These are phyloP conservation scores for Adelosebastes latens DNA, from an alignment of 2,797 vertebrate species.

Conservation along the genomic window DNA sequence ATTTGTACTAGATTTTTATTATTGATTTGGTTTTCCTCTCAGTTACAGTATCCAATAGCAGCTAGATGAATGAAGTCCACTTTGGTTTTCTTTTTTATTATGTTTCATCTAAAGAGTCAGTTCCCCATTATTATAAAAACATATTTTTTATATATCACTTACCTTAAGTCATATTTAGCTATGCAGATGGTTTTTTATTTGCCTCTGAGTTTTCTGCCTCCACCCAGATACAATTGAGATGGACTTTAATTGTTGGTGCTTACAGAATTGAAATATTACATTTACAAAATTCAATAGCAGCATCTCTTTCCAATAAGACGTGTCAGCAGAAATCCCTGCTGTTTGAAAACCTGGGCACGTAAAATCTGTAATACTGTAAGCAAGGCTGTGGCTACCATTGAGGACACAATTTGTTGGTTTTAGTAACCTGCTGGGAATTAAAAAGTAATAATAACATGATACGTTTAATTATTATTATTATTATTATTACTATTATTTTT, in stretches of 20 bases:
- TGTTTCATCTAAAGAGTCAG: background rate
- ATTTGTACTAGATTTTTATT: constrained; percentile 21
- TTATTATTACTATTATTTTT: background rate
- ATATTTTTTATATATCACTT: background rate
- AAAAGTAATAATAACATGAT: too few relatives aligned
- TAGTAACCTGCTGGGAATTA: background rate
- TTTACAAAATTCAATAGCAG: background rate
- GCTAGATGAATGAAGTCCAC: background rate
- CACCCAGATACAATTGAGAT: background rate
- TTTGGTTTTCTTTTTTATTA: background rate
- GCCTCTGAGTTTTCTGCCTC: background rate
- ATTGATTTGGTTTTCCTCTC: constrained; percentile 1
- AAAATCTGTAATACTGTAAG: background rate
- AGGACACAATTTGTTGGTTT: background rate
- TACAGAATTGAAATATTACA: background rate
- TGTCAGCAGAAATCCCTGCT: background rate
- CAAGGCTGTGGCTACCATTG: background rate
- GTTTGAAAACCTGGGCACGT: background rate
- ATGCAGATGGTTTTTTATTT: background rate
- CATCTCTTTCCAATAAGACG: background rate
- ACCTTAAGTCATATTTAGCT: background rate
- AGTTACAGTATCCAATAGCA: background rate
- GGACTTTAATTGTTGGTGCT: background rate
- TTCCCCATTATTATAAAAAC: background rate
- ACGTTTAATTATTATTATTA: too few relatives aligned